phyloP scores from a whole-genome alignment of 1,140 invertebrate species.

The Eumaeus atala region DNA sequence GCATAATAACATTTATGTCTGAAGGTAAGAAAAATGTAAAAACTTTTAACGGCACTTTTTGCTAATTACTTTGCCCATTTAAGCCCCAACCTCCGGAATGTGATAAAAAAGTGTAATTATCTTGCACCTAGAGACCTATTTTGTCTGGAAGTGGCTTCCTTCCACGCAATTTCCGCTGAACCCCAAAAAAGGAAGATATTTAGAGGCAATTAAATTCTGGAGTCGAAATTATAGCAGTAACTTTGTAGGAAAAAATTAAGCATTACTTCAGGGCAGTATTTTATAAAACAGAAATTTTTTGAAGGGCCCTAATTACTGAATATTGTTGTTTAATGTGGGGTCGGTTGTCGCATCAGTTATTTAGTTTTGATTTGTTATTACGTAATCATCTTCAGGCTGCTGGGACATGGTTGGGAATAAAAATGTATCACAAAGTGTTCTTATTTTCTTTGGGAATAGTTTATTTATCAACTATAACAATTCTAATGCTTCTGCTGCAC shows the following conservation, averaged over 20 bases:
- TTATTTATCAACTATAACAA: too few species aligned
- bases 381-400: too few species aligned
- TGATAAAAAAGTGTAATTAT: constrained; percentile 48
- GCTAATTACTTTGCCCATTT: constrained; percentile 33
- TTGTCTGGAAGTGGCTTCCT: constrained; percentile 50
- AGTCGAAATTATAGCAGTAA: constrained; percentile 41
- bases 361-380: too few species aligned
- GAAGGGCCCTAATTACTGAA: constrained; percentile 1
- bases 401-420: too few species aligned
- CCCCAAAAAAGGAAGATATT: constrained; percentile 41
- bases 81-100: constrained; percentile 25
- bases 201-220: constrained; percentile 58
- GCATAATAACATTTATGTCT: constrained; percentile 8
- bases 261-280: constrained; percentile 6
- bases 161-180: constrained; percentile 62
- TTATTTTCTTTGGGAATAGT: too few species aligned
- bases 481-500: too few species aligned
- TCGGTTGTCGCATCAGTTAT: neutral
- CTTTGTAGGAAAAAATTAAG: constrained; percentile 15
- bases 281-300: constrained; percentile 5
- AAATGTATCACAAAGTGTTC: too few species aligned
- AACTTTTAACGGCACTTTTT: constrained; percentile 14
- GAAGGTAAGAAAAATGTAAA: constrained; percentile 10
- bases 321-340: constrained; percentile 4
- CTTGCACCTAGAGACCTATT: constrained; percentile 50